Conservation (phyloP, 1,140 invertebrate species). For the Zaprionus gabonicus region DNA sequence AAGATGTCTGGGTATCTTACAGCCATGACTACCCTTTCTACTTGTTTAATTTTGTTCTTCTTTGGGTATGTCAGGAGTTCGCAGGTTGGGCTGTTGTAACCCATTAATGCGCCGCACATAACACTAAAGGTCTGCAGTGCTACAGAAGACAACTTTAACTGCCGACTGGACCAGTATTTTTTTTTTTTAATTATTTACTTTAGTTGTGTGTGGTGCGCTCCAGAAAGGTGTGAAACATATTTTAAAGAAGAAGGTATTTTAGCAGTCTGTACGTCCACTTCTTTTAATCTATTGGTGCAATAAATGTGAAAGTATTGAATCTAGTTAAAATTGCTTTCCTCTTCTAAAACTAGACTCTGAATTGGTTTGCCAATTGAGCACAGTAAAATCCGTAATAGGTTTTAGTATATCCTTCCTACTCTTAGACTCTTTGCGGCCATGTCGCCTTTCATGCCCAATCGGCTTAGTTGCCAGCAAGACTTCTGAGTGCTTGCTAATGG, state of each 20-base stretch:
- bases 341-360: neutral
- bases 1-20: neutral
- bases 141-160: slow-evolving; percentile 74
- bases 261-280: too few species aligned
- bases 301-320: too few species aligned
- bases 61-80: slow-evolving; percentile 3
- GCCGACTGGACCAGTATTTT: slow-evolving; percentile 21
- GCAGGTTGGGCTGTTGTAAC: slow-evolving; percentile 40
- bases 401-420: neutral
- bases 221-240: too few species aligned
- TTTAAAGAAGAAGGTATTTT: too few species aligned
- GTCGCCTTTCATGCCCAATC: slow-evolving; percentile 2
- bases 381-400: neutral
- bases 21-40: neutral
- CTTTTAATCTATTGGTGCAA: too few species aligned
- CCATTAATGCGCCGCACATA: slow-evolving; percentile 79
- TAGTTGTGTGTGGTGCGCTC: neutral
- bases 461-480: slow-evolving; percentile 31
- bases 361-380: neutral
- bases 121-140: slow-evolving; percentile 71
- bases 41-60: slow-evolving; percentile 4
- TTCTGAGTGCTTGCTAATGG: slow-evolving; percentile 37
- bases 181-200: neutral
- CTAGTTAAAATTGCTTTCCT: too few species aligned
- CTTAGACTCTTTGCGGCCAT: neutral